Conservation (phyloP, 2,797 vertebrate species). For the Siniperca scherzeri region DNA sequence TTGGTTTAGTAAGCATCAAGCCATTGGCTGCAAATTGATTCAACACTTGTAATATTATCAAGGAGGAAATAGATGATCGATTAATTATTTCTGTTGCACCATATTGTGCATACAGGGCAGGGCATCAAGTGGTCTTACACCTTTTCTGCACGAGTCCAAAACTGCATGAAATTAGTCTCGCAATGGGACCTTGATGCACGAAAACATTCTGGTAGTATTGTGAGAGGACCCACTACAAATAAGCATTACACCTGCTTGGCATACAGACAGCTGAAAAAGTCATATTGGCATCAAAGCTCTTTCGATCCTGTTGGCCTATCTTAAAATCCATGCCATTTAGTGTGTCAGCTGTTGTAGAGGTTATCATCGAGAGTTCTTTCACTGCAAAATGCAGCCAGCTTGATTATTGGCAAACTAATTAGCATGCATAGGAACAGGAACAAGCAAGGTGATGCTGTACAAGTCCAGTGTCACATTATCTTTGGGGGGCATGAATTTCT, state of each 20-base stretch:
- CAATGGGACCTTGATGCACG: neutral
- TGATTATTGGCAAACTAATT: constrained; percentile 19
- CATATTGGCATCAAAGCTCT: neutral
- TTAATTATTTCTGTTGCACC: neutral
- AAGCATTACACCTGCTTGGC: neutral
- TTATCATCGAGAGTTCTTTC: neutral
- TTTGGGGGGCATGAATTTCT: neutral
- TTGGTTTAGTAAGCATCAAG: neutral
- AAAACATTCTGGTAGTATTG: constrained; percentile 14
- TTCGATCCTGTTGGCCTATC: neutral
- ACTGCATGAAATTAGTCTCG: neutral
- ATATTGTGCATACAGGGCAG: neutral
- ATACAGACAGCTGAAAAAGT: constrained; percentile 11
- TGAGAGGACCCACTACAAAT: neutral
- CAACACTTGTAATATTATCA: constrained; percentile 25
- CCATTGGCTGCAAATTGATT: constrained; percentile 39
- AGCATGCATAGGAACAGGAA: neutral
- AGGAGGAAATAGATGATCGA: constrained; percentile 5
- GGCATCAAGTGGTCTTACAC: neutral
- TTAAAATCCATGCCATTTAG: constrained; percentile 27
- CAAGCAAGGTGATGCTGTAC: constrained; percentile 4
- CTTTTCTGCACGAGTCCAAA: neutral
- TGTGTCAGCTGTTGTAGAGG: constrained; percentile 10
- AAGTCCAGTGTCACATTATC: constrained; percentile 1
- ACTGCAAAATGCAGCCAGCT: neutral